Conservation (phyloP, 2,113 vertebrate genomes). For the Micronisus gabar region DNA sequence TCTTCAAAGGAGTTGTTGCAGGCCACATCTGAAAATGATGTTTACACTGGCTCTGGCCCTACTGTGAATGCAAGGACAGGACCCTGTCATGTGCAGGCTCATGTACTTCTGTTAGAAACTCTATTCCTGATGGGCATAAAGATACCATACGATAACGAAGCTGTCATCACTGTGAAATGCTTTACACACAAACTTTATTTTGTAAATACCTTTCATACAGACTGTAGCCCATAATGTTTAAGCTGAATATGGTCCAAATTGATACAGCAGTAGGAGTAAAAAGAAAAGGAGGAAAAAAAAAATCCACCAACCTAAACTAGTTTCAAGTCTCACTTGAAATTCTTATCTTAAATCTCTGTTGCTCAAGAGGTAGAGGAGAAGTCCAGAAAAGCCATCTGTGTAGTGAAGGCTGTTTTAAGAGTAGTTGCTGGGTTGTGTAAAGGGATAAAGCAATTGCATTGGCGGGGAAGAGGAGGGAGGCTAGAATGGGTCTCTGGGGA, state of each 20-base stretch:
- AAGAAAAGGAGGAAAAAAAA: neutral
- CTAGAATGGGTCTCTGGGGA: neutral
- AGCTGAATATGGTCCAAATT: neutral
- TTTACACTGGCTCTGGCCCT: neutral
- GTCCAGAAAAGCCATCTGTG: neutral
- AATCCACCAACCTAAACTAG: fast-evolving
- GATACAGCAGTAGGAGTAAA: neutral
- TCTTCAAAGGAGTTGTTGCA: neutral
- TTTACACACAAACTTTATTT: neutral
- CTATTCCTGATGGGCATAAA: fast-evolving
- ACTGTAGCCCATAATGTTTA: neutral
- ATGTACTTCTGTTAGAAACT: neutral
- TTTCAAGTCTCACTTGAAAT: neutral
- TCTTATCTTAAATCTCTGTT: fast-evolving
- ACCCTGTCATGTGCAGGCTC: fast-evolving
- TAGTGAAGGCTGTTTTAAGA: neutral
- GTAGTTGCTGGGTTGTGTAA: neutral
- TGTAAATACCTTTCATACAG: neutral
- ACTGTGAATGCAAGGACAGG: neutral
- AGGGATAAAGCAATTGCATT: neutral
- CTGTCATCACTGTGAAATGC: neutral
- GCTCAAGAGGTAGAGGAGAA: neutral
- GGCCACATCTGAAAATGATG: neutral
- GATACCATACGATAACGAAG: fast-evolving
- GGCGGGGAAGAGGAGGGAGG: neutral